These are phyloP conservation scores for Scaeva pyrastri DNA, from an alignment of 2,888 invertebrate species.

Conservation along the genomic window DNA sequence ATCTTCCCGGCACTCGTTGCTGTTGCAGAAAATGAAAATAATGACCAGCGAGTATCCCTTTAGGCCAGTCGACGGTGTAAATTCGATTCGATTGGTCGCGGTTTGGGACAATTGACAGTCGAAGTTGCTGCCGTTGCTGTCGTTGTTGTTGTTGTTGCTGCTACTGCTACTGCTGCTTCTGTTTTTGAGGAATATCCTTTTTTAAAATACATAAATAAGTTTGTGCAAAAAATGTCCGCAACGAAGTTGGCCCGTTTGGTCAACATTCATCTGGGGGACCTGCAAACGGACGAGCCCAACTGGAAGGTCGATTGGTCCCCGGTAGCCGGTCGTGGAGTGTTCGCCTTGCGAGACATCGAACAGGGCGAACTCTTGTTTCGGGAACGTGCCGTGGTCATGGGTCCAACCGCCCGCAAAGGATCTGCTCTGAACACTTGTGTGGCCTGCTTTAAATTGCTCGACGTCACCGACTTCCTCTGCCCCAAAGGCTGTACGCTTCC, in stretches of 20 bases:
- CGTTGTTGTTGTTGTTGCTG: neutral
- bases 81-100: slow-evolving; percentile 73
- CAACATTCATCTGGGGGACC: slow-evolving; percentile 81
- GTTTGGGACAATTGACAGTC: slow-evolving; percentile 52
- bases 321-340: slow-evolving; percentile 89
- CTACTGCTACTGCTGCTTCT: neutral
- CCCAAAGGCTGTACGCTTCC: slow-evolving; percentile 88
- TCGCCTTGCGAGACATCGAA: slow-evolving; percentile 88
- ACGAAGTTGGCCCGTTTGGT: slow-evolving; percentile 80
- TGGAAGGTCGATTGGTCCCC: slow-evolving; percentile 87
- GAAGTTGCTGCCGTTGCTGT: neutral
- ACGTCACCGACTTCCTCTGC: slow-evolving; percentile 85
- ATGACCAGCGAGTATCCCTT: slow-evolving; percentile 65
- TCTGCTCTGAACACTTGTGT: slow-evolving; percentile 87
- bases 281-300: slow-evolving; percentile 80
- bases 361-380: slow-evolving; percentile 89
- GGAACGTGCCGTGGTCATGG: slow-evolving; percentile 89
- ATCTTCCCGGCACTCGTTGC: neutral
- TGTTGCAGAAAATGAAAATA: slow-evolving; percentile 64
- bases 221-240: slow-evolving; percentile 66
- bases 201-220: slow-evolving; percentile 17
- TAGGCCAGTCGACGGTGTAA: slow-evolving; percentile 70
- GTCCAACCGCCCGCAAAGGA: slow-evolving; percentile 87
- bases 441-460: slow-evolving; percentile 86
- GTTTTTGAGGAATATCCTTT: neutral